Conservation (phyloP, 1,140 invertebrate species). For the Neodiprion pinetum region DNA sequence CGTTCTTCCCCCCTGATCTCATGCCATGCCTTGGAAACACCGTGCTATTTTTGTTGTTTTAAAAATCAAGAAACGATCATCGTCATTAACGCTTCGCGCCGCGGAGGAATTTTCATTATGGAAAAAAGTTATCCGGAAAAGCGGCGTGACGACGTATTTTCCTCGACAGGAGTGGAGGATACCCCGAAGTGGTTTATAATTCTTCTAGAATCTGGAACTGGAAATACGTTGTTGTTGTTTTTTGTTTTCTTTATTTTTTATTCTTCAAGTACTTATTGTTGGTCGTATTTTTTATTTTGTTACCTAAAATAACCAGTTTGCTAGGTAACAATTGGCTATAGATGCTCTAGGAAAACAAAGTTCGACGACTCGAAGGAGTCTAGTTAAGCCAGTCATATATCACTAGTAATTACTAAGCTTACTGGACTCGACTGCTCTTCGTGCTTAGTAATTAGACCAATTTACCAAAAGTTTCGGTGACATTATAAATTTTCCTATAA, state of each 20-base stretch:
- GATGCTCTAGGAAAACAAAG: neutral
- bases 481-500: neutral
- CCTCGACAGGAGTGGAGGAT: no score
- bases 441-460: slow-evolving; percentile 3
- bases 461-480: slow-evolving; percentile 5
- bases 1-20: slow-evolving; percentile 5
- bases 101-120: no score
- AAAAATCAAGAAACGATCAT: no score
- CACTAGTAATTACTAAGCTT: slow-evolving; percentile 5
- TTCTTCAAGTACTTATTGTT: no score
- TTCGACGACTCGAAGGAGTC: neutral
- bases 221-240: no score
- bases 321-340: neutral
- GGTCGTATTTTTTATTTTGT: no score
- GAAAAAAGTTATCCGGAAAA: no score
- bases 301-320: neutral
- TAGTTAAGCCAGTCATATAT: neutral
- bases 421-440: slow-evolving; percentile 6
- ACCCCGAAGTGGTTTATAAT: no score
- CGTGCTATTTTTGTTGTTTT: slow-evolving; percentile 3
- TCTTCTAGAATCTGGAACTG: no score
- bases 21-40: slow-evolving; percentile 19
- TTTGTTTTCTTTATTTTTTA: no score
- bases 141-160: no score
- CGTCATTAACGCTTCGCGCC: no score